Evolutionary conservation across 1,140 invertebrate species (phyloP), one percentile per base, ranked within the genome.

Genomic region (Macrocentrus cingulum): DNA sequence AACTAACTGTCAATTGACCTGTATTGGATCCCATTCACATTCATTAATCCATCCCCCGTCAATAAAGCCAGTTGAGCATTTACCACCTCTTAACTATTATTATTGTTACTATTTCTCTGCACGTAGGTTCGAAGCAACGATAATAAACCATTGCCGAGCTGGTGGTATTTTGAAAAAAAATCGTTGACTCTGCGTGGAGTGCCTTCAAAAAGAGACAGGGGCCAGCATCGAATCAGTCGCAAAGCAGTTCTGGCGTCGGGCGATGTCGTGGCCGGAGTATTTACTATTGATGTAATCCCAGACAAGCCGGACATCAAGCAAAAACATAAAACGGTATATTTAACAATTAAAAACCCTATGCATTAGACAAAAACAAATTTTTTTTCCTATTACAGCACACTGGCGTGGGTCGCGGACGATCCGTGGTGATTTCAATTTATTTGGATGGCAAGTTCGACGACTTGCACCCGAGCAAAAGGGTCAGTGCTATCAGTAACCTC

Each of bases 161-260:
- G 77, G 79, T n/a, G 74, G 34, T 61, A 63, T 23, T 80, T 75
- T 72, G 74, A 80, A 59, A 70, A 79, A 23, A 68, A 76, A 0
- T 66, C 68, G 19, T 68, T 63, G 1, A 78, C 70, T 2, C 67
- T 88, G 15, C 68, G 81, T 63, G 86, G 87, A 8, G 80, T 88
- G 19, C 85, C 87, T 3, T 68, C 74, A 6, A 78, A 77, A 19
- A 71, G 78, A 37, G 84, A 88, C 63, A 59, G 82, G 1, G 85
- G 84, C 7, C 78, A 82, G 32, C 76, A 84, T 66, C 81, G 78
- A 36, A 66, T 85, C 22, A 80, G 64, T 16, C 72, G 85, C 11
- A 79, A 76, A 60, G 80, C 82, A 9, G 53, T 74, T 50, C 79
- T 74, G 20, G 77, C 77, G 34, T 67, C 71, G 25, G 72, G 67